Evolutionary conservation across 2,888 invertebrate species (phyloP).

Genomic region (Caenorhabditis sulstoni): DNA sequence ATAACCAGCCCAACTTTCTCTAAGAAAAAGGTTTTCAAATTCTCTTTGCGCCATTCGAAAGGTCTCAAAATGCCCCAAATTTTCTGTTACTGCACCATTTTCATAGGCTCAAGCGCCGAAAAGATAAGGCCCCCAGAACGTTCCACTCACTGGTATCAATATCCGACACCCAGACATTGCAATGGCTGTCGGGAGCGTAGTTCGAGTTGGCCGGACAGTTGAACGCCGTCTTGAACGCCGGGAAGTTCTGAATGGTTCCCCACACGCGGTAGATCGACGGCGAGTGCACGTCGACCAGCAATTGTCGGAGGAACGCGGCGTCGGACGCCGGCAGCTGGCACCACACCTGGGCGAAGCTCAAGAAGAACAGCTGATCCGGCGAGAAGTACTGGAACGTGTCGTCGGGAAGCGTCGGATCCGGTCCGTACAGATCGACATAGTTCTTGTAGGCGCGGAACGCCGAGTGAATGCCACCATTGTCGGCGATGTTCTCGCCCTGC

Average conservation of each 20-base stretch:
- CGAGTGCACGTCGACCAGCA: slow-evolving; percentile 71
- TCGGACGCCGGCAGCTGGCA: slow-evolving; percentile 61
- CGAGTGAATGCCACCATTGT: slow-evolving; percentile 82
- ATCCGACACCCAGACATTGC: slow-evolving; percentile 71
- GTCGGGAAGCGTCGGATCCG: slow-evolving; percentile 76
- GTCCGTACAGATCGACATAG: slow-evolving; percentile 70
- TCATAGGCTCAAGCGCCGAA: too few species aligned
- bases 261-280: slow-evolving; percentile 71
- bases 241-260: slow-evolving; percentile 72
- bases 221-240: slow-evolving; percentile 70
- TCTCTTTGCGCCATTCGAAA: too few species aligned
- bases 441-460: slow-evolving; percentile 76
- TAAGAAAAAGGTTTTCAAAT: too few species aligned
- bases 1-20: too few species aligned
- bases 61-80: too few species aligned
- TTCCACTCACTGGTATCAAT: slow-evolving; percentile 60
- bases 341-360: slow-evolving; percentile 72
- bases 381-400: slow-evolving; percentile 60
- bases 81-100: too few species aligned
- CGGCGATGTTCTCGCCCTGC: slow-evolving; percentile 84
- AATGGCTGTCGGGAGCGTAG: slow-evolving; percentile 67
- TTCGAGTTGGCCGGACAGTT: slow-evolving; percentile 63
- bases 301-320: slow-evolving; percentile 49
- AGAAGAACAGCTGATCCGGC: slow-evolving; percentile 73
- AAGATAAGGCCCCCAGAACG: too few species aligned